A percentile compares a stretch with the other conserved stretches of the same genome.
Evolutionary conservation across 2,113 vertebrate species (phyloP).

Genomic region (Glareola pratincola): DNA sequence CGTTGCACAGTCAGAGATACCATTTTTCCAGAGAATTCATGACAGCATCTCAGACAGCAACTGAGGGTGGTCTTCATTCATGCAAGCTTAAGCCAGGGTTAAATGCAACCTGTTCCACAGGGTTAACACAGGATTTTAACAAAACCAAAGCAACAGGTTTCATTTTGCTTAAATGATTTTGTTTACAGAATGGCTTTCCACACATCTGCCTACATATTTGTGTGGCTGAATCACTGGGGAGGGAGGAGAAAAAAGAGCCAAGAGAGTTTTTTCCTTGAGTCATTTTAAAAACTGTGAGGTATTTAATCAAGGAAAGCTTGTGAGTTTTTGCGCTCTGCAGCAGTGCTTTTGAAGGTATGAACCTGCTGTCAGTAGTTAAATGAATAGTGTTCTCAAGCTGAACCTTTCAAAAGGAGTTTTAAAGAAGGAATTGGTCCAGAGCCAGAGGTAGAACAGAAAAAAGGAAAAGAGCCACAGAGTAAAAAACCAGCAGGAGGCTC

Average conservation of each 20-base stretch:
- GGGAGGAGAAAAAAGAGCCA: neutral
- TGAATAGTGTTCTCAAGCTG: neutral
- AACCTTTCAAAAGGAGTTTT: constrained; percentile 36
- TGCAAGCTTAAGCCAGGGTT: neutral
- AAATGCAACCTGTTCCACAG: neutral
- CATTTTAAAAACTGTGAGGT: neutral
- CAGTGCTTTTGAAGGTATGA: neutral
- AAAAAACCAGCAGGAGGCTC: neutral
- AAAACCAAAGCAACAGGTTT: neutral
- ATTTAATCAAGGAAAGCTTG: neutral
- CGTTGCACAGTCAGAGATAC: neutral
- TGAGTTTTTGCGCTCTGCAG: neutral
- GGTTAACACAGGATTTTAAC: neutral
- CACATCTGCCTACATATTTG: neutral
- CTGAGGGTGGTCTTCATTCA: neutral
- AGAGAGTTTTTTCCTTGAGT: neutral
- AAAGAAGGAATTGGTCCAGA: neutral
- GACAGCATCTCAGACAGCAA: neutral
- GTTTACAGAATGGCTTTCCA: neutral
- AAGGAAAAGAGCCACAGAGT: neutral
- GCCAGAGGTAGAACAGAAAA: neutral
- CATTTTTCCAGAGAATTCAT: neutral
- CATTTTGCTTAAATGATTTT: neutral
- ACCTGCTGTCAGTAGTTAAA: neutral
- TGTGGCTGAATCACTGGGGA: neutral